These are phyloP conservation scores for Pogonomyrmex barbatus DNA, from an alignment of 1,140 invertebrate genomes.

Conservation along the genomic window DNA sequence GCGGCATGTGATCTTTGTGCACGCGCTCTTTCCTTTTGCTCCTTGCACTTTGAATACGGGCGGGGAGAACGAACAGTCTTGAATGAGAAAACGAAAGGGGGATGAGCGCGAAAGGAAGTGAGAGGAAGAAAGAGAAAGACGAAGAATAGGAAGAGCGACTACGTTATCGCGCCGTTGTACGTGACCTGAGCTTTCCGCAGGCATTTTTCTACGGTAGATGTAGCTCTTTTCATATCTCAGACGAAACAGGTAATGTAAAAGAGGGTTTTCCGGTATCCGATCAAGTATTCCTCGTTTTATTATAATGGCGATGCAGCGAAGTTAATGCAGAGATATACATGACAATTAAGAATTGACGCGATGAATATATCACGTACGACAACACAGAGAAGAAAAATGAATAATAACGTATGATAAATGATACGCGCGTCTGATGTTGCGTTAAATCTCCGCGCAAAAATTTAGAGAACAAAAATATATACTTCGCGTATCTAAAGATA, in stretches of 20 bases:
- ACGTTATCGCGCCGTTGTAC: conserved; percentile 80
- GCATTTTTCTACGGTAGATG: conserved; percentile 71
- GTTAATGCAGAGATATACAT: conserved; percentile 1
- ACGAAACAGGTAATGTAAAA: conserved; percentile 38
- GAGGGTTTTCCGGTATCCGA: conserved; percentile 55
- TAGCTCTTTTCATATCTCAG: conserved; percentile 56
- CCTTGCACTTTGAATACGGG: conserved; percentile 79
- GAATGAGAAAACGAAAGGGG: conserved; percentile 27
- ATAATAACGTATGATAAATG: not conserved
- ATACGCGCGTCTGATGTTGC: not conserved
- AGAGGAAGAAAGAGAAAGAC: not conserved
- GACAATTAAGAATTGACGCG: conserved; percentile 15
- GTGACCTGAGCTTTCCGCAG: conserved; percentile 75
- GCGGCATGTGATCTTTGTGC: conserved; percentile 78
- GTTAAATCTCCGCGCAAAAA: not conserved
- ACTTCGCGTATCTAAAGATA: not conserved
- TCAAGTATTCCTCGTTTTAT: conserved; percentile 46
- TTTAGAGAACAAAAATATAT: not conserved
- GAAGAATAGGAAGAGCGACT: conserved; percentile 57
- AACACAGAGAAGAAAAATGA: not conserved
- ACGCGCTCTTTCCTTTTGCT: conserved; percentile 69
- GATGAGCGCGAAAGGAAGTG: not conserved
- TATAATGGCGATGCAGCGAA: not conserved
- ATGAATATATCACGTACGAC: not conserved
- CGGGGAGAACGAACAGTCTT: conserved; percentile 16